Percentiles rank a stretch among this genome's conserved stretches.
These are phyloP conservation scores for Catharus bicknelli DNA, from an alignment of 2,113 vertebrate species.

Conservation along the genomic window DNA sequence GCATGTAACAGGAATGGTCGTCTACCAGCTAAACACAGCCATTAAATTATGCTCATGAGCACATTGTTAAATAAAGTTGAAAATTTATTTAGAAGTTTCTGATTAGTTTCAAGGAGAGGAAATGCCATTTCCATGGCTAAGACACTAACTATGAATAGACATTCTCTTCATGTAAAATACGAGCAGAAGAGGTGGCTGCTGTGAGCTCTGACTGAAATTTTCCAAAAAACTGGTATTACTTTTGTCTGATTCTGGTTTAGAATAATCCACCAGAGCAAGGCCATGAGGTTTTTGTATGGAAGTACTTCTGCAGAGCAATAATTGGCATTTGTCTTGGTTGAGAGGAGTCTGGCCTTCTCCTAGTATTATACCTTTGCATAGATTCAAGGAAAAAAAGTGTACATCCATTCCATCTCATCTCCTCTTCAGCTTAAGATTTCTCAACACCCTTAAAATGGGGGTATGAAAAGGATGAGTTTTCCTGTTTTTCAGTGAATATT, in stretches of 20 bases:
- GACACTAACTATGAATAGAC: not conserved
- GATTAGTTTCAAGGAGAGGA: not conserved
- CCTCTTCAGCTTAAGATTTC: not conserved
- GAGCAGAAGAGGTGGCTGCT: not conserved
- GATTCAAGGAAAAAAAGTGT: not conserved
- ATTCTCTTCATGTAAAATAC: not conserved
- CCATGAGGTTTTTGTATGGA: not conserved
- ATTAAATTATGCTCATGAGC: not conserved
- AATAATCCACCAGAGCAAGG: not conserved
- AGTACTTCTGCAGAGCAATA: not conserved
- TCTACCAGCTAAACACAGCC: not conserved
- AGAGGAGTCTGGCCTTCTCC: not conserved
- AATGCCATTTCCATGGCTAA: not conserved
- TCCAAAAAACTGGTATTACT: not conserved
- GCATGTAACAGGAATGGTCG: not conserved
- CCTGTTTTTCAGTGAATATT: not conserved
- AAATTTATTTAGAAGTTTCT: not conserved
- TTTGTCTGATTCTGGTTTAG: not conserved
- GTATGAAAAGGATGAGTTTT: not conserved
- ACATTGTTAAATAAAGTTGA: not conserved
- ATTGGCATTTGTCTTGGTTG: not conserved
- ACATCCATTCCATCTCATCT: not conserved
- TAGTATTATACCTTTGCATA: not conserved
- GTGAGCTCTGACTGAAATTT: not conserved
- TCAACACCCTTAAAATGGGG: not conserved